Evolutionary conservation across 2,797 vertebrate species (phyloP), one percentile per base, ranked within the genome.

Genomic region (Neosilurus hyrtlii): DNA sequence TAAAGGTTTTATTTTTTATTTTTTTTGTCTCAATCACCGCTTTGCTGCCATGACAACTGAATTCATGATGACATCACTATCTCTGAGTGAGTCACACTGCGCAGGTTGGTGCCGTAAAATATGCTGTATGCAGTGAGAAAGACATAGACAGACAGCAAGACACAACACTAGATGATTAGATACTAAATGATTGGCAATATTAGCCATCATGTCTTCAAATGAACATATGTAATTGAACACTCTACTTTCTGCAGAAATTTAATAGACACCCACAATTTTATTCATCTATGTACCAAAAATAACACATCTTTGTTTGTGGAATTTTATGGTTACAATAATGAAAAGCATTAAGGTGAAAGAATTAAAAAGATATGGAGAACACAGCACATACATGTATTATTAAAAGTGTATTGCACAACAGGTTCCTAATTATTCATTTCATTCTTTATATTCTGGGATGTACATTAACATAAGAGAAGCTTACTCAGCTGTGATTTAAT

Each of bases 261-360:
- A 70, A 62, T 67, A 84, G 84, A 94, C 94, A 93, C 93, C 81
- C 87, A 93, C 86, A 87, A 92, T 83, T 94, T 95, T 95, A 93
- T 93, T 94, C 82, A 76, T 94, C 92, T 93, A 94, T 92, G 93
- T 95, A 94, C 93, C 92, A 95, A 95, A 95, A 95, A 94, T 95
- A 94, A 94, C 94, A 93, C 51, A 88, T 91, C 84, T 94, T 94
- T 94, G 89, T 91, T 92, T 90, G 91, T 91, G 84, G 82, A 89
- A 87, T 77, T 88, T 90, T 91, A 93, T 87, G 86, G 90, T 89
- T 91, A 93, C 87, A 90, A 91, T 90, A 91, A 88, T 87, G 71
- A 89, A 86, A 87, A 87, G 83, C 87, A 81, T 81, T 81, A 89
- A 85, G 52, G 71, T 77, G 18, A 80, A 85, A 87, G 83, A 89